These are phyloP conservation scores for Cephalopholis sonnerati DNA, from an alignment of 2,113 vertebrate genomes.

Conservation along the genomic window DNA sequence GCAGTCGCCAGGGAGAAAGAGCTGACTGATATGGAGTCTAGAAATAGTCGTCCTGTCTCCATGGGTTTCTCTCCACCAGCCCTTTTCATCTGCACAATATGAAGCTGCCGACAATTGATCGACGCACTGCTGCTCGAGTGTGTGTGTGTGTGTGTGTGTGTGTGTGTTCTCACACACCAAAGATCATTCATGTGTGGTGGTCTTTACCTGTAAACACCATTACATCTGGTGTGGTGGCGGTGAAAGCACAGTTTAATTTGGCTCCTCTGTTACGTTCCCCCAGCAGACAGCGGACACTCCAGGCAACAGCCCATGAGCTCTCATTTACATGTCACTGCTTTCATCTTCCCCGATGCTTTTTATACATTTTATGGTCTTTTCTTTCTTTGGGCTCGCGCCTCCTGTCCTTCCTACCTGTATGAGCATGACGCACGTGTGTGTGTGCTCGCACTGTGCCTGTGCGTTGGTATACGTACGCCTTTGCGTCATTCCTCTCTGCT, in stretches of 20 bases:
- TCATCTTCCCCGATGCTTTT: conserved; percentile 3
- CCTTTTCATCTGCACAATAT: conserved; percentile 37
- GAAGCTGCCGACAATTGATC: conserved; percentile 40
- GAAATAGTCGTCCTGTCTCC: conserved; percentile 69
- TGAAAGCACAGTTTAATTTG: conserved; percentile 19
- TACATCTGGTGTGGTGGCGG: neutral
- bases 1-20: conserved; percentile 37
- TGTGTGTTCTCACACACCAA: neutral
- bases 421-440: conserved; percentile 8
- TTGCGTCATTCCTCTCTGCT: conserved; percentile 27
- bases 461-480: neutral
- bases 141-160: neutral
- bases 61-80: conserved; percentile 48
- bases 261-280: conserved; percentile 7
- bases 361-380: neutral
- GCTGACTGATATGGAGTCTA: conserved; percentile 58
- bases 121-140: neutral
- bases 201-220: conserved; percentile 25
- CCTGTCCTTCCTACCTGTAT: conserved; percentile 12
- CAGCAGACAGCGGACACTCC: conserved; percentile 10
- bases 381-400: neutral
- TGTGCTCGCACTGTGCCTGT: neutral
- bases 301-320: conserved; percentile 26
- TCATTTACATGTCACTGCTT: conserved; percentile 7
- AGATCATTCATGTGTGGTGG: neutral